These are phyloP conservation scores for Sandelia bainsii DNA, from an alignment of 2,797 vertebrate genomes.

Conservation along the genomic window DNA sequence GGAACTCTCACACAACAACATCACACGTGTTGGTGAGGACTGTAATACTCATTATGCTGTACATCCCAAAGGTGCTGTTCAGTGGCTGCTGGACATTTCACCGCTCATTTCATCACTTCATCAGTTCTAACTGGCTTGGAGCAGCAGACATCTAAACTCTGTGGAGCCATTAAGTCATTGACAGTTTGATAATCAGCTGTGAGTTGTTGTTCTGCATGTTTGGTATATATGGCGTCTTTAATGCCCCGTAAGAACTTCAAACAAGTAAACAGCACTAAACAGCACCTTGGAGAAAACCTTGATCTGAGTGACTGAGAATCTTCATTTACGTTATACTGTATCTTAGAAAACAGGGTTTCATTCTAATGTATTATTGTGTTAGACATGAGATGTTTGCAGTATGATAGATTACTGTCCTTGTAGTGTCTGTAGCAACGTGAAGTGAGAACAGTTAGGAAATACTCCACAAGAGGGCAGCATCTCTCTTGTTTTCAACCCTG, in stretches of 20 bases:
- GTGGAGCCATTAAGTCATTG: no score
- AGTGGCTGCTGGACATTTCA: neutral
- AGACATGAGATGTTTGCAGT: neutral
- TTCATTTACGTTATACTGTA: no score
- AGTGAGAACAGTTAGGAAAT: neutral
- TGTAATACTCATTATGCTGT: neutral
- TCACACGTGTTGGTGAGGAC: constrained; percentile 91
- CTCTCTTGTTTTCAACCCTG: constrained; percentile 25
- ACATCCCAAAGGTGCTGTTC: neutral
- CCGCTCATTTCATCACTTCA: no score
- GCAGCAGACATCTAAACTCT: no score
- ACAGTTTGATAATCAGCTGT: no score
- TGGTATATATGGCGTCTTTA: no score
- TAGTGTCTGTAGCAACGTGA: neutral
- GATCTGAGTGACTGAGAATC: no score
- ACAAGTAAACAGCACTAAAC: no score
- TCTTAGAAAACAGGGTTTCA: neutral
- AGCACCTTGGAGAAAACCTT: no score
- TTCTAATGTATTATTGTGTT: neutral
- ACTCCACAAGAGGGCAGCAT: constrained; percentile 78
- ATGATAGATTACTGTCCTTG: neutral
- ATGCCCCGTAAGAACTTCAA: no score
- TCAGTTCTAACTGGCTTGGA: no score
- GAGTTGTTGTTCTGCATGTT: no score
- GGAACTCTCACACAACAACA: constrained; percentile 92